These are phyloP conservation scores for Drosophila borealis DNA, from an alignment of 2,888 invertebrate genomes.

Conservation along the genomic window DNA sequence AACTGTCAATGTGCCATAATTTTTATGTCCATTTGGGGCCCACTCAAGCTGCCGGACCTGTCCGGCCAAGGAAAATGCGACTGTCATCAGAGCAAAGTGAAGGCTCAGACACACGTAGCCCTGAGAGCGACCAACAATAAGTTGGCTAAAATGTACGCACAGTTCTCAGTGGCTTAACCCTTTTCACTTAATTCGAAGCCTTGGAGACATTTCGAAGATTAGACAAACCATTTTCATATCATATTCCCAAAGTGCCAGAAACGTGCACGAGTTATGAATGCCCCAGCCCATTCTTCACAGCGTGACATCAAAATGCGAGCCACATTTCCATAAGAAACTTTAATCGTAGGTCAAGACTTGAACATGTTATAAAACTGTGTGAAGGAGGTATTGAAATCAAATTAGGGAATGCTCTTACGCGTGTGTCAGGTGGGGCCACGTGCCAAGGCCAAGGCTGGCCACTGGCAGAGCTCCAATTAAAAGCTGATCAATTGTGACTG, in stretches of 20 bases:
- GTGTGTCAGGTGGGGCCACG: constrained; percentile 14
- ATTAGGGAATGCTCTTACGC: constrained; percentile 11
- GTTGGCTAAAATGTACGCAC: constrained; percentile 22
- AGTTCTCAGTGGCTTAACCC: constrained; percentile 47
- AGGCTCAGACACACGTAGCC: constrained; percentile 10
- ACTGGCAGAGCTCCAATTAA: constrained; percentile 20
- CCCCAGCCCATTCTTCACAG: constrained; percentile 9
- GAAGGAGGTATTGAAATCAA: constrained; percentile 23
- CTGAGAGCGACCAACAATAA: constrained; percentile 47
- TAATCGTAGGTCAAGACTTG: constrained; percentile 42
- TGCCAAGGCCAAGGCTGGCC: constrained; percentile 5
- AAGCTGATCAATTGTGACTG: constrained; percentile 25
- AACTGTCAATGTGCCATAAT: constrained; percentile 67
- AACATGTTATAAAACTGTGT: constrained; percentile 18
- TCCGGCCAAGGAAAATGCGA: constrained; percentile 22
- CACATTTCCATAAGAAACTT: constrained; percentile 25
- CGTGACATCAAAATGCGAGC: constrained; percentile 11
- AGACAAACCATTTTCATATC: constrained; percentile 54
- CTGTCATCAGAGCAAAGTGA: constrained; percentile 11
- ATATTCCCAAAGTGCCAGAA: constrained; percentile 46
- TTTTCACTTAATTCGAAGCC: constrained; percentile 55
- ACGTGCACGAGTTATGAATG: constrained; percentile 34
- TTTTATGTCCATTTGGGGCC: constrained; percentile 53
- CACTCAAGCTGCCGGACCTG: constrained; percentile 2
- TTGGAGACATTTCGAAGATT: constrained; percentile 37